A percentile compares a stretch with the other conserved stretches of the same genome.
phyloP scores from a whole-genome alignment of 2,888 invertebrate species.

The Encarsia formosa region DNA sequence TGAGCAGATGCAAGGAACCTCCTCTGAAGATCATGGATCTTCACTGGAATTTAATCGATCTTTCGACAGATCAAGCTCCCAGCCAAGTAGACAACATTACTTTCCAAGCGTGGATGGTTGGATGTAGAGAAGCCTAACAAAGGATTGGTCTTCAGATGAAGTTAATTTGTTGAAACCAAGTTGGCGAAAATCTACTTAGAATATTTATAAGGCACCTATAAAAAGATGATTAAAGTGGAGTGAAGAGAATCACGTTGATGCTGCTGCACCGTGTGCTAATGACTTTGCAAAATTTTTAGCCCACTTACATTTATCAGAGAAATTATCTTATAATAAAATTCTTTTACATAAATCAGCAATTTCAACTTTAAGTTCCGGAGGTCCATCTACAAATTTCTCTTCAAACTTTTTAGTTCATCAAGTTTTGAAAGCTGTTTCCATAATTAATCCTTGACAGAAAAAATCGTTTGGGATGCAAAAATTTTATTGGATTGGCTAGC shows the following conservation, averaged over 20 bases:
- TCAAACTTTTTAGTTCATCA: constrained; percentile 26
- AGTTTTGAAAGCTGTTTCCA: constrained; percentile 22
- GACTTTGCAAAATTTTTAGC: constrained; percentile 29
- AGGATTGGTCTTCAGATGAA: constrained; percentile 17
- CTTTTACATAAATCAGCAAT: constrained; percentile 29
- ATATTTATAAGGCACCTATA: constrained; percentile 27
- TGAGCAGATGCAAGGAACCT: constrained; percentile 8
- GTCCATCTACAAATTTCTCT: constrained; percentile 1
- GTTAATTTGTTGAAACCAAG: constrained; percentile 16
- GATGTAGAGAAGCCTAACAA: constrained; percentile 18
- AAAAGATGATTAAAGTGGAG: constrained; percentile 27
- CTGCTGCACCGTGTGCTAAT: constrained; percentile 9
- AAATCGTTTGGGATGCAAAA: constrained; percentile 25
- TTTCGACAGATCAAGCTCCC: constrained; percentile 22
- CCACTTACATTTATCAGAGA: constrained; percentile 17
- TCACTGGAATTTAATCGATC: constrained; percentile 16
- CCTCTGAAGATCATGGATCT: constrained; percentile 19
- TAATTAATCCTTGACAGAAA: constrained; percentile 19
- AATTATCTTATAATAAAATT: constrained; percentile 25
- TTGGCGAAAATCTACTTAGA: constrained; percentile 26
- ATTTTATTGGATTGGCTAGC: constrained; percentile 25
- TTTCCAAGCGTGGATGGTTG: constrained; percentile 28
- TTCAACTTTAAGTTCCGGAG: constrained; percentile 23
- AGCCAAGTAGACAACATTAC: constrained; percentile 19
- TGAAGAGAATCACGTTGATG: background rate